These are phyloP conservation scores for Morone chrysops DNA, from an alignment of 2,113 vertebrate species.

Conservation along the genomic window DNA sequence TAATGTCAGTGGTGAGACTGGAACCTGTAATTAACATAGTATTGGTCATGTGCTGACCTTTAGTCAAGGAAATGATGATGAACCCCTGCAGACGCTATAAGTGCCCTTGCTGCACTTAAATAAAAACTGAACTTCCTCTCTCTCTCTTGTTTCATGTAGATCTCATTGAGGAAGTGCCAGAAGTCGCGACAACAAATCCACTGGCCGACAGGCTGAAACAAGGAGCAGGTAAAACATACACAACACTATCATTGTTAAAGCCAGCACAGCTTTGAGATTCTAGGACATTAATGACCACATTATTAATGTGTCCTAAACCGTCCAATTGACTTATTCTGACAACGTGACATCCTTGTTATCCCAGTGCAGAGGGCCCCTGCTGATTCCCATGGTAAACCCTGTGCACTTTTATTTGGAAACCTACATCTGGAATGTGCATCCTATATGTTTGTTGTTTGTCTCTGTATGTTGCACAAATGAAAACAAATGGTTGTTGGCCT, in stretches of 20 bases:
- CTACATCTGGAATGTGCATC: conserved; percentile 76
- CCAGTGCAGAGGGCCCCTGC: conserved; percentile 83
- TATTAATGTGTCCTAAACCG: conserved; percentile 30
- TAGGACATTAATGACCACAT: neutral
- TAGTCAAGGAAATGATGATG: neutral
- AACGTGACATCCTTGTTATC: conserved; percentile 75
- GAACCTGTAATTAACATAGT: neutral
- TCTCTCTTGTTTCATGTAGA: conserved; percentile 81
- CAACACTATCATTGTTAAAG: neutral
- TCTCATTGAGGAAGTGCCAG: conserved; percentile 91
- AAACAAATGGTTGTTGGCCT: neutral
- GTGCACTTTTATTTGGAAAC: conserved; percentile 56
- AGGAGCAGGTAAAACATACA: conserved; percentile 89
- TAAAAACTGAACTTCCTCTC: neutral
- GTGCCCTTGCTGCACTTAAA: neutral
- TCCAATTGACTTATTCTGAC: conserved; percentile 63
- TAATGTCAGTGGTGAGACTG: neutral
- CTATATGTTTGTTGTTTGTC: conserved; percentile 44
- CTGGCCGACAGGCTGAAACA: conserved; percentile 92
- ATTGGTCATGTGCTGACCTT: neutral
- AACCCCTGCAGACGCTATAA: neutral
- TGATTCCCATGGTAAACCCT: conserved; percentile 86
- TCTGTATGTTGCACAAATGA: conserved; percentile 30
- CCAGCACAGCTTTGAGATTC: neutral
- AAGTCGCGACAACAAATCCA: conserved; percentile 86